phyloP scores from a whole-genome alignment of 2,888 invertebrate genomes.

The Dermolepida albohirtum region DNA sequence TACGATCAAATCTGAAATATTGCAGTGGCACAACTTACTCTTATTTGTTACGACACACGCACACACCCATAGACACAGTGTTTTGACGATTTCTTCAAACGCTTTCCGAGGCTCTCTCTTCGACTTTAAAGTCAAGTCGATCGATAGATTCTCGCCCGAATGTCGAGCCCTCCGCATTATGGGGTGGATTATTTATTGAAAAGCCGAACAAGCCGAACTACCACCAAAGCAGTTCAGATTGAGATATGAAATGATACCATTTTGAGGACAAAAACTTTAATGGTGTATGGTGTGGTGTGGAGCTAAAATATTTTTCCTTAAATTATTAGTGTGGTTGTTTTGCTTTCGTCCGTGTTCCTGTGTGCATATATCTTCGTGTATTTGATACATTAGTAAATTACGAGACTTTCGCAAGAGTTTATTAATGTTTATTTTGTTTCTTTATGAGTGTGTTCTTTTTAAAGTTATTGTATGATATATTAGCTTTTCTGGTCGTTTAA shows the following conservation, averaged over 20 bases:
- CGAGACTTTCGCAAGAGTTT: neutral
- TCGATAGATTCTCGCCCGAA: slow-evolving; percentile 25
- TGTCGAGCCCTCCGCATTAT: slow-evolving; percentile 30
- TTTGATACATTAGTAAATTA: slow-evolving; percentile 3
- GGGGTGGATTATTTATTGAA: slow-evolving; percentile 35
- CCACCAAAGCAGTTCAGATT: slow-evolving; percentile 27
- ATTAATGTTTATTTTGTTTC: neutral
- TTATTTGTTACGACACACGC: slow-evolving; percentile 37
- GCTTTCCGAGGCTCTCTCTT: slow-evolving; percentile 4
- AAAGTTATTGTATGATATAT: no score
- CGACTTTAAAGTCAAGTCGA: slow-evolving; percentile 23
- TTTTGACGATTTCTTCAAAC: slow-evolving; percentile 40
- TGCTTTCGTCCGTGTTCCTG: slow-evolving; percentile 2
- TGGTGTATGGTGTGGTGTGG: slow-evolving; percentile 5
- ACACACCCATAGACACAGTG: neutral
- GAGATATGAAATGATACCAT: slow-evolving; percentile 29
- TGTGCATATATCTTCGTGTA: slow-evolving; percentile 6
- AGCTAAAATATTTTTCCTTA: slow-evolving; percentile 10
- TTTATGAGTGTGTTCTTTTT: no score
- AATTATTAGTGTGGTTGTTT: slow-evolving; percentile 23
- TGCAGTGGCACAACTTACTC: slow-evolving; percentile 40
- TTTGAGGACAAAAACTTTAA: slow-evolving; percentile 34
- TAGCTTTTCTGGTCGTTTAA: no score
- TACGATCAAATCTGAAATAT: slow-evolving; percentile 51
- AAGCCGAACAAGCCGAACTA: slow-evolving; percentile 16